Percentiles rank a stretch among this genome's conserved stretches.
Evolutionary conservation across 2,113 vertebrate genomes (phyloP).

Genomic region (Bubo bubo): DNA sequence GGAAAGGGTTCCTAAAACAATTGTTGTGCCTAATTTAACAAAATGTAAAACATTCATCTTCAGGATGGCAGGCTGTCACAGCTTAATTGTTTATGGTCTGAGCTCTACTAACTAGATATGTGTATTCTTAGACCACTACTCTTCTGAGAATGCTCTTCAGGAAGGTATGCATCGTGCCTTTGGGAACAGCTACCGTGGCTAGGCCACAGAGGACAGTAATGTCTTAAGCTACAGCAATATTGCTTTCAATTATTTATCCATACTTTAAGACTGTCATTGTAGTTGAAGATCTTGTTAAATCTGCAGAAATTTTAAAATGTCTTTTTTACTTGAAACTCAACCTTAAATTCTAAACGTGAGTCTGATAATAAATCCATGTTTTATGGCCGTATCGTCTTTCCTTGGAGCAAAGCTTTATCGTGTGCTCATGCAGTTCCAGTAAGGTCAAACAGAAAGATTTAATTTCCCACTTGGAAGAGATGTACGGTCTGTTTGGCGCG

Average conservation of each 20-base stretch:
- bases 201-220: not conserved
- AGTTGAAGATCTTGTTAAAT: not conserved
- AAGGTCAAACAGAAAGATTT: not conserved
- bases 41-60: not conserved
- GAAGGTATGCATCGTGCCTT: not conserved
- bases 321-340: not conserved
- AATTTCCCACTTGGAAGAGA: not conserved
- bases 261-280: not conserved
- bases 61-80: not conserved
- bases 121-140: not conserved
- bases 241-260: not conserved
- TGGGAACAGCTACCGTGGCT: not conserved
- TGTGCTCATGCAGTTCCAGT: not conserved
- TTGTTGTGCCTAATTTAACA: not conserved
- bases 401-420: not conserved
- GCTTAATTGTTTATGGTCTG: not conserved
- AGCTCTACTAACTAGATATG: not conserved
- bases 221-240: not conserved
- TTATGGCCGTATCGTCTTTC: not conserved
- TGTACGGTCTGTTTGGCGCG: not conserved
- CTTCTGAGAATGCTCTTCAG: not conserved
- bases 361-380: not conserved
- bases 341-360: not conserved
- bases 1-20: not conserved
- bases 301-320: not conserved